Percentiles rank a stretch among this genome's conserved stretches.
Conservation (phyloP, 2,797 vertebrate species). For the Bovichtus variegatus region DNA sequence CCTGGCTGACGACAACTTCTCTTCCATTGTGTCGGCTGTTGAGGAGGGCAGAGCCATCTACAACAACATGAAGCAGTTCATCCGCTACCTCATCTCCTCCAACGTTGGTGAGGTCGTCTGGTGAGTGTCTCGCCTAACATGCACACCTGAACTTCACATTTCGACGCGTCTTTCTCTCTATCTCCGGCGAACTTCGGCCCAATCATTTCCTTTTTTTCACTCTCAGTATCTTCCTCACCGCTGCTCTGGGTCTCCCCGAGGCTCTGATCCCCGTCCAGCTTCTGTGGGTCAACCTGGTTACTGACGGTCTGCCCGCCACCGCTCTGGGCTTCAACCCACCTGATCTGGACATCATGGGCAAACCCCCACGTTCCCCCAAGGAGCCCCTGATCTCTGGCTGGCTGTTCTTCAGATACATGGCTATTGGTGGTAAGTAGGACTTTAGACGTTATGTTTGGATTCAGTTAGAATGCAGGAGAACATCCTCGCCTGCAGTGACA, state of each 20-base stretch:
- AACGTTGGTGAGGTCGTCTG: constrained; percentile 97
- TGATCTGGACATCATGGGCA: constrained; percentile 97
- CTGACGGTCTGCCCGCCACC: constrained; percentile 94
- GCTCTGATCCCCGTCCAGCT: constrained; percentile 96
- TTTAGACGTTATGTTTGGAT: not conserved
- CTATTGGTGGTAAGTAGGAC: constrained; percentile 90
- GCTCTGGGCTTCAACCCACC: constrained; percentile 97
- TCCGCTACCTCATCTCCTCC: constrained; percentile 97
- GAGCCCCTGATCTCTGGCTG: constrained; percentile 95
- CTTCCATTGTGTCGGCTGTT: constrained; percentile 94
- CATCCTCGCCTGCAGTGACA: not conserved
- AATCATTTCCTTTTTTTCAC: not conserved
- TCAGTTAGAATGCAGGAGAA: constrained; percentile 5
- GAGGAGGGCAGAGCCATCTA: constrained; percentile 97
- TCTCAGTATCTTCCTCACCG: constrained; percentile 92
- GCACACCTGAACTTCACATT: not conserved
- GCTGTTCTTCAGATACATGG: constrained; percentile 97
- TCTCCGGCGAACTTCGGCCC: not conserved
- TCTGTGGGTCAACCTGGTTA: constrained; percentile 96
- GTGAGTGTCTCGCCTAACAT: constrained; percentile 78
- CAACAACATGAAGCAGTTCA: constrained; percentile 99
- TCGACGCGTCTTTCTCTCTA: not conserved
- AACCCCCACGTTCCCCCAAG: constrained; percentile 91
- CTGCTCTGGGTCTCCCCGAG: constrained; percentile 93
- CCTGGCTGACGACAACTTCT: constrained; percentile 96